Evolutionary conservation across 2,888 invertebrate genomes (phyloP).

Genomic region (Tridacna crocea): DNA sequence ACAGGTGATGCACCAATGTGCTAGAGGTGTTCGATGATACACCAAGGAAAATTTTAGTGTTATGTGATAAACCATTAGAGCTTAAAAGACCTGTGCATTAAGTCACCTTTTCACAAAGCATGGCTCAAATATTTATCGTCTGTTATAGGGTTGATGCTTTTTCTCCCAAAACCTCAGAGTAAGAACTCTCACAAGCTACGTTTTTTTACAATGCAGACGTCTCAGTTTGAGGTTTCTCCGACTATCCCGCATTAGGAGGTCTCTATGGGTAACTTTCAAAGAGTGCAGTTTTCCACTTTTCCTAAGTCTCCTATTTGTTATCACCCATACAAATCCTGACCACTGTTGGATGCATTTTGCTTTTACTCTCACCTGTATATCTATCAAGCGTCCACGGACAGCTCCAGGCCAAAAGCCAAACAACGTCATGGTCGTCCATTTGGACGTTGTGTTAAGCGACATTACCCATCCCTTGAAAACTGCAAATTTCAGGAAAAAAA

Average conservation of each 20-base stretch:
- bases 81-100: no score
- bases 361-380: neutral
- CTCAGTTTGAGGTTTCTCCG: neutral
- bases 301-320: neutral
- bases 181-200: neutral
- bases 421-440: neutral
- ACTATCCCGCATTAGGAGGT: constrained; percentile 6
- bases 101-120: neutral
- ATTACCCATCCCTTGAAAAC: neutral
- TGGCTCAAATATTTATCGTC: neutral
- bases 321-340: neutral
- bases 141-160: neutral
- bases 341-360: constrained; percentile 10
- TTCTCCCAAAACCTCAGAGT: no score
- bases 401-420: no score
- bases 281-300: neutral
- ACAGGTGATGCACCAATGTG: neutral
- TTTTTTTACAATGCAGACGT: neutral
- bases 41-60: no score
- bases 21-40: no score
- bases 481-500: neutral
- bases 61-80: no score
- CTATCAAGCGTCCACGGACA: neutral
- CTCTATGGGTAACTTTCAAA: neutral
- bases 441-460: neutral